Evolutionary conservation across 2,113 vertebrate species (phyloP).

Genomic region (Daphoenositta chrysoptera): DNA sequence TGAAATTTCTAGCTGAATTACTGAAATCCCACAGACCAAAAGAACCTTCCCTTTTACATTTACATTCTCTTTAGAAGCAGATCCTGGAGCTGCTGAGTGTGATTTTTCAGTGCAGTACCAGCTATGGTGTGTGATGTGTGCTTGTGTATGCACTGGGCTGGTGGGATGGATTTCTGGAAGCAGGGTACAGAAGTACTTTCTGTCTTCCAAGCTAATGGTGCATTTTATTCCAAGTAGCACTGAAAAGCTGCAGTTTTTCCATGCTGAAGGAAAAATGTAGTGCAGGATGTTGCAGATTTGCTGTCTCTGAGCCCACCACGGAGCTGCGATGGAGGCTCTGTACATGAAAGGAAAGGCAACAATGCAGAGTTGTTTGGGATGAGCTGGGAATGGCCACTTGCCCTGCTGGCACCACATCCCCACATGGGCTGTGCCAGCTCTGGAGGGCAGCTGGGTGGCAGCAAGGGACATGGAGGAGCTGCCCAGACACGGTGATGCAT

Average conservation of each 20-base stretch:
- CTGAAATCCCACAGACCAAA: neutral
- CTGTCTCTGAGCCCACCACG: neutral
- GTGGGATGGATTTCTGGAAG: neutral
- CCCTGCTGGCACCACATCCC: rapidly evolving
- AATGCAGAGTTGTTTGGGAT: rapidly evolving
- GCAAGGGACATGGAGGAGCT: neutral
- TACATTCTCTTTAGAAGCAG: neutral
- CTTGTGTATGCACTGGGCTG: neutral
- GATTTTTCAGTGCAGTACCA: neutral
- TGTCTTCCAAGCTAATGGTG: neutral
- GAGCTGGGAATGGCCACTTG: rapidly evolving
- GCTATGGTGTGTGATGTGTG: neutral
- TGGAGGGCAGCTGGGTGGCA: neutral
- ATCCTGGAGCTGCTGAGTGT: neutral
- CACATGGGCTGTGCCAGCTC: neutral
- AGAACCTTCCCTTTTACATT: neutral
- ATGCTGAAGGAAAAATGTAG: neutral
- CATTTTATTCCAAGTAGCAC: neutral
- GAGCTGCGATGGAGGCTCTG: neutral
- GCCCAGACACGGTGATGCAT: neutral
- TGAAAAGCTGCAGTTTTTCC: neutral
- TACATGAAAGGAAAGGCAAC: neutral
- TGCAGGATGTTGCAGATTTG: neutral
- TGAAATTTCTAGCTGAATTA: neutral
- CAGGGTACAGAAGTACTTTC: neutral